Evolutionary conservation across 2,113 vertebrate species (phyloP).

Genomic region (Hirundichthys speculiger): DNA sequence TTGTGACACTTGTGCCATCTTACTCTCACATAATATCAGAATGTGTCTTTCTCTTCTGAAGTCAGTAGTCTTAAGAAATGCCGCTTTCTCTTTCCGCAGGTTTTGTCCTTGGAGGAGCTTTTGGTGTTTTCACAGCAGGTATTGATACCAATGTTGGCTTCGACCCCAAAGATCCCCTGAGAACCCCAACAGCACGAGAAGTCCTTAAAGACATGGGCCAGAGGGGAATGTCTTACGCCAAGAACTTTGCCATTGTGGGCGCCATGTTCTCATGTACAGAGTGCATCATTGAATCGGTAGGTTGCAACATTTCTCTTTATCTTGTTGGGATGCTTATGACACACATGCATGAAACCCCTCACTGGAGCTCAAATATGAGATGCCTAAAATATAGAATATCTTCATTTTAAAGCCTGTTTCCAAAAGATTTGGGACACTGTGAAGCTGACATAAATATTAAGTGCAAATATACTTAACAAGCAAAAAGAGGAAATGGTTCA

Average conservation of each 20-base stretch:
- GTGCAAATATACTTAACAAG: no score
- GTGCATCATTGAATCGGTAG: slow-evolving; percentile 95
- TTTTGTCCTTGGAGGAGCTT: slow-evolving; percentile 94
- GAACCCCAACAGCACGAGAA: slow-evolving; percentile 90
- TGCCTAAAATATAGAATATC: no score
- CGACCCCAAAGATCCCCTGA: slow-evolving; percentile 95
- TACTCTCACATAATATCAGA: background rate
- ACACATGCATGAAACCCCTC: no score
- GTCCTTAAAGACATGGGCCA: slow-evolving; percentile 99
- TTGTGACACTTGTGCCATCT: no score
- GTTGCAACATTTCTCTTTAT: slow-evolving; percentile 41
- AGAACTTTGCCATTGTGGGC: slow-evolving; percentile 97
- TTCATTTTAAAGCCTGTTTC: no score
- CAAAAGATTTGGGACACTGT: no score
- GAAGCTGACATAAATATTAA: no score
- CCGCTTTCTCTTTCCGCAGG: slow-evolving; percentile 73
- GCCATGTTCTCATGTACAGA: slow-evolving; percentile 99
- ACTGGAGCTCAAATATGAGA: no score
- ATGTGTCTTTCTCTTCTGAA: background rate
- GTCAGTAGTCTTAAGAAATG: background rate
- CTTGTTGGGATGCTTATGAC: no score
- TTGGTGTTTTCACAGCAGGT: slow-evolving; percentile 96
- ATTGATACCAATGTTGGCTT: slow-evolving; percentile 97
- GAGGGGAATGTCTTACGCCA: slow-evolving; percentile 96
- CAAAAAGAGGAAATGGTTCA: no score